Evolutionary conservation across 2,888 invertebrate genomes (phyloP).

Genomic region (Phanerotoma sp.): DNA sequence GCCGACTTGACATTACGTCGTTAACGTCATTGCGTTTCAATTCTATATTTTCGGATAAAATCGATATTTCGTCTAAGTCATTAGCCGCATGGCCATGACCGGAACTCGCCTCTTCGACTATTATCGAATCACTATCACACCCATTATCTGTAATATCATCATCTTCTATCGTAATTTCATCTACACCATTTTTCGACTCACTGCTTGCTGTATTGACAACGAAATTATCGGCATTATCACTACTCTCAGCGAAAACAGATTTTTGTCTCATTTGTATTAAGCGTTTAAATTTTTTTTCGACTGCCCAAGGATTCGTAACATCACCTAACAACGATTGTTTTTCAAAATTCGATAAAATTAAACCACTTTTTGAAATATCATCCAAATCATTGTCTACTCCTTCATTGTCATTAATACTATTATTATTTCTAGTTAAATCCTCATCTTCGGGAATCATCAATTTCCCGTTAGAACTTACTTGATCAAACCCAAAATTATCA

Average conservation of each 20-base stretch:
- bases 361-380: too few relatives aligned
- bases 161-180: background rate
- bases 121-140: background rate
- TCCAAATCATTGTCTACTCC: constrained; percentile 20
- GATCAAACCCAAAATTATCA: constrained; percentile 44
- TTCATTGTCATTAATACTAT: constrained; percentile 27
- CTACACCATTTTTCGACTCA: constrained; percentile 1
- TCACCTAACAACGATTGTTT: constrained; percentile 6
- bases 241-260: too few relatives aligned
- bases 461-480: constrained; percentile 40
- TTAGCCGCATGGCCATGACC: constrained; percentile 7
- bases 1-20: constrained; percentile 2
- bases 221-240: too few relatives aligned
- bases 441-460: constrained; percentile 35
- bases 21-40: background rate
- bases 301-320: constrained; percentile 11
- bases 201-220: too few relatives aligned
- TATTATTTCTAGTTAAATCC: too few relatives aligned
- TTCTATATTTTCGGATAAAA: constrained; percentile 22
- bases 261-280: background rate
- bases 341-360: constrained; percentile 27
- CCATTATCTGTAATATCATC: background rate
- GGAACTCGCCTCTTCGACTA: constrained; percentile 6
- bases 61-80: constrained; percentile 29
- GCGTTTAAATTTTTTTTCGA: background rate